Base-by-base conservation (phyloP, 2,797 vertebrate species). In the Phaenicophaeus curvirostris region DNA sequence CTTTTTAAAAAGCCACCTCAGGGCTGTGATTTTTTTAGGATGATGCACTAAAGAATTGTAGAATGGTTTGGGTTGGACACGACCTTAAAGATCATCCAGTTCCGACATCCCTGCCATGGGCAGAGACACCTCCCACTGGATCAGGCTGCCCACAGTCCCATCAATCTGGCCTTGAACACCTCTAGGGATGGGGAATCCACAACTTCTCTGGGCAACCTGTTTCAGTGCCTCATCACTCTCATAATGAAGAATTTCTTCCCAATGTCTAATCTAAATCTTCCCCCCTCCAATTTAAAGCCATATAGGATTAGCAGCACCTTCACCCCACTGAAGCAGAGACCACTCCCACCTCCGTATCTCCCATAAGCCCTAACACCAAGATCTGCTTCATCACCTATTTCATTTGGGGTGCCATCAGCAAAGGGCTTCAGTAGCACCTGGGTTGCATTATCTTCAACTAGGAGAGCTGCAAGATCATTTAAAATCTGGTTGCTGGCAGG, bases 331-430 rank as follows among this genome's bases (percentile, higher is more conserved):
- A 3, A 81, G 30, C 17, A 4, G 1, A 83, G 58, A 48, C 14
- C 0, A 0, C 12, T 73, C 37, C 35, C 54, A 30, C 20, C 42
- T 48, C 53, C 0, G 0, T 31, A 48, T 25, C 86, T 58, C 28
- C 41, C 9, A 5, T 13, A 21, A 0, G 0, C 44, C 46, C 5
- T 19, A 30, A 18, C 1, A 0, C 48, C 3, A 5, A 66, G 24
- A 74, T 74, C 18, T 11, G 13, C 33, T 66, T 67, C 71, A 28
- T 30, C 10, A 11, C 67, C 16, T 11, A 0, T 63, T 93, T 69
- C 4, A n/a, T 50, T 33, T 27, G n/a, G 28, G 53, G 21, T 66
- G 9, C 15, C 33, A 30, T 7, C 1, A 2, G 14, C 4, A 1
- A 59, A 76, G 41, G 21, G 13, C 41, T 82, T 37, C 28, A 24